Base-by-base conservation (phyloP, 1,140 invertebrate species). In the Vanessa tameamea region DNA sequence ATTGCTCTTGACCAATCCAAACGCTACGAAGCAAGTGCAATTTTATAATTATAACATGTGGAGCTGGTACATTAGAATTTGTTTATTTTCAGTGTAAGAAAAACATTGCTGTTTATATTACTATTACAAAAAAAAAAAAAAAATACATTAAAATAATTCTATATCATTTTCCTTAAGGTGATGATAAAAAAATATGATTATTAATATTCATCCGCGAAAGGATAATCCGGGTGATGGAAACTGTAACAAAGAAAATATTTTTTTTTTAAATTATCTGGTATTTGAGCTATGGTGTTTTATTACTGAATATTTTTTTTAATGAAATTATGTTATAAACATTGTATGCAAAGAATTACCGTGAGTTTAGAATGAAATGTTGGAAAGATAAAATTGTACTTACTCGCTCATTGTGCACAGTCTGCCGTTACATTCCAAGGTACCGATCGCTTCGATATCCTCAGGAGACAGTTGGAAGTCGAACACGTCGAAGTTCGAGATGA, bases 401-500 rank as follows among this genome's bases (percentile, higher is more conserved):
- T 86, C 86, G 47, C 84, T 84, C 87, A 92, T 89, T 2, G 69
- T 73, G 51, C 87, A 86, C n/a, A 92, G 20, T 3, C 91, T 72
- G 9, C 90, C 91, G 66, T 88, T 90, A 71, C 90, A 89, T 65
- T 93, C 90, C 63, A 94, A 89, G 0, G 78, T 80, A 47, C 91
- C 87, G 26, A 94, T 88, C 15, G 82, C 61, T 31, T 89, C 74
- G 14, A 94, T 26, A 93, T 95, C 95, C 15, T 95, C 94, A 3
- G 92, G 72, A 0, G 93, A 82, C 61, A 97, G 87, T 70, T 94
- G 88, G 88, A 97, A 97, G 83, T 96, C 95, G 86, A 96, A 96
- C 69, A 96, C 94, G 69, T 96, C 80, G 82, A 96, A 93, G 89
- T 97, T 97, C 78, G 95, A 91, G 69, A 90, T 83, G 67, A 97